Evolutionary conservation across 1,140 invertebrate genomes (phyloP).

Genomic region (Pomacea maculata): DNA sequence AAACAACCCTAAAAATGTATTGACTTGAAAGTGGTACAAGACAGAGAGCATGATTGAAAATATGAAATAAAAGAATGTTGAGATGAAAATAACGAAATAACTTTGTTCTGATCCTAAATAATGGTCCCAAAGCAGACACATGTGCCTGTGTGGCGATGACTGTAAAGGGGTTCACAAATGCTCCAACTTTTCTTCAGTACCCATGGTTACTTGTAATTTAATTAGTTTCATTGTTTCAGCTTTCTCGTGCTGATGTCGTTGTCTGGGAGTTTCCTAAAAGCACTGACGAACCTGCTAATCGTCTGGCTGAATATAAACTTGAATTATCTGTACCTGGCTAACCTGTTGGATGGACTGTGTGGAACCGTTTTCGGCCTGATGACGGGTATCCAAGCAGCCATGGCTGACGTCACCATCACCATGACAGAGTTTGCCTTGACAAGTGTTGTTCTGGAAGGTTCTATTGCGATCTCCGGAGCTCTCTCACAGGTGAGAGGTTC

Average conservation of each 20-base stretch:
- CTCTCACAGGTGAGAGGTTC: conserved; percentile 7
- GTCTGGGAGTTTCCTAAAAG: conserved; percentile 6
- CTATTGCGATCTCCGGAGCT: conserved; percentile 9
- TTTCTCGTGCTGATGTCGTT: conserved; percentile 7
- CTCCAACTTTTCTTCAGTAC: too few species aligned
- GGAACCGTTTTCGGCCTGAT: conserved; percentile 18
- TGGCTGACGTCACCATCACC: conserved; percentile 22
- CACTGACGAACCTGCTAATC: background rate
- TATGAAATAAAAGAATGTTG: too few species aligned
- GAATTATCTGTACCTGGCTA: conserved; percentile 22
- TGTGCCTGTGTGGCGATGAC: too few species aligned
- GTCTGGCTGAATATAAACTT: conserved; percentile 16
- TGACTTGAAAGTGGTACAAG: too few species aligned
- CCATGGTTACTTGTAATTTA: too few species aligned
- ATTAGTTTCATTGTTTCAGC: background rate
- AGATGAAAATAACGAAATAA: too few species aligned
- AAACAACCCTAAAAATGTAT: too few species aligned
- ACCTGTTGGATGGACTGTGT: conserved; percentile 19
- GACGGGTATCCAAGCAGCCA: conserved; percentile 13
- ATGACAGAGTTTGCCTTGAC: conserved; percentile 5
- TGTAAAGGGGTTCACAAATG: too few species aligned
- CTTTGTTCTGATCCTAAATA: too few species aligned
- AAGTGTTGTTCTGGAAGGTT: conserved; percentile 12
- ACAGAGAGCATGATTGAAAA: too few species aligned
- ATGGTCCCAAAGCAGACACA: too few species aligned